These are phyloP conservation scores for Mylabris sibirica DNA, from an alignment of 2,888 invertebrate species.

Conservation along the genomic window DNA sequence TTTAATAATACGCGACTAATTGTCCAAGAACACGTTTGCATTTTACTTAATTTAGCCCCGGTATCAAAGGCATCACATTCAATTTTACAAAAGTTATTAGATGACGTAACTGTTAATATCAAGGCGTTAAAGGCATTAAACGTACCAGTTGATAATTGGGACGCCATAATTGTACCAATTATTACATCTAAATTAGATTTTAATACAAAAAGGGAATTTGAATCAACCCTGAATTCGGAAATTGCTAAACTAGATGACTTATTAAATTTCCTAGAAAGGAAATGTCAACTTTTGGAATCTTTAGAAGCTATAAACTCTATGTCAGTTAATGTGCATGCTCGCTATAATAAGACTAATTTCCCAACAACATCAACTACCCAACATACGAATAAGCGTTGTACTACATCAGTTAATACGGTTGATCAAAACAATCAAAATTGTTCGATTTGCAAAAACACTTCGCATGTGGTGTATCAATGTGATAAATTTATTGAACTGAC, in stretches of 20 bases:
- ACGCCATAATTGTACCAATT: background rate
- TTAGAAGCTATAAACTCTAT: background rate
- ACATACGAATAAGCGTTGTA: background rate
- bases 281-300: background rate
- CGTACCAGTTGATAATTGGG: background rate
- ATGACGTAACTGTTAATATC: background rate
- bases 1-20: background rate
- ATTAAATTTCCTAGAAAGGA: background rate
- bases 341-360: background rate
- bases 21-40: background rate
- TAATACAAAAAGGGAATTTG: background rate
- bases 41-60: background rate
- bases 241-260: background rate
- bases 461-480: background rate
- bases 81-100: background rate
- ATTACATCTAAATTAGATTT: constrained; percentile 1
- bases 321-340: background rate
- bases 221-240: background rate
- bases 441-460: background rate
- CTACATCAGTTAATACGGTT: background rate
- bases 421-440: background rate
- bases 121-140: background rate
- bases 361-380: background rate
- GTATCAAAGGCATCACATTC: background rate
- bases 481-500: background rate